Base-by-base conservation (phyloP, 2,797 vertebrate species). In the Enteromius fasciolatus region DNA sequence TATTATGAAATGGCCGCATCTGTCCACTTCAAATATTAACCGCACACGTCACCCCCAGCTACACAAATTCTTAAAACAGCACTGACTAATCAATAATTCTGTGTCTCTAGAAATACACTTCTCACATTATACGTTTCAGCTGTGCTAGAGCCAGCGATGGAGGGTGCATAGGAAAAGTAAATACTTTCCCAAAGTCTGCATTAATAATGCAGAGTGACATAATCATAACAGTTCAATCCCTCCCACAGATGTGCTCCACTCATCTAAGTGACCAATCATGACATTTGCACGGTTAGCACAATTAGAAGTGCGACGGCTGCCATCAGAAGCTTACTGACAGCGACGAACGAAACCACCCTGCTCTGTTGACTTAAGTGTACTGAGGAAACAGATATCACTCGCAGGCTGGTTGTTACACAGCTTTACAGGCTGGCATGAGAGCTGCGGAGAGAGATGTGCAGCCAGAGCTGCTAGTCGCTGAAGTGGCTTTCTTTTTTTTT, bases 331-430 rank as follows among this genome's bases (percentile, higher is more conserved):
- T 39, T 64, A 64, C 54, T 23, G 79, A 67, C 73, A 67, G 66
- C 33, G n/a, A 14, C 23, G 6, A 76, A 82, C 1, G 50, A 74
- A 82, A 72, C 66, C 84, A 28, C 59, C 44, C 77, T 36, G 66
- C 54, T 69, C 33, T 83, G 84, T 74, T 80, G 81, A 83, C 70
- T 83, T 75, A 52, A 76, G 72, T n/a, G 82, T 63, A 57, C 23
- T 8, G 18, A 61, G 74, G 69, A 81, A 75, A 67, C 90, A 89
- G 85, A 91, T 89, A 87, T 88, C 88, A 89, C 88, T 86, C 85
- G 87, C 84, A 84, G 80, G 63, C 85, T 63, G 57, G 85, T 89
- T 91, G 89, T 90, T 89, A 89, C 91, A 89, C 84, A 90, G 88
- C 74, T 57, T 89, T 78, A 90, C 89, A 91, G 91, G 85, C 84